Conservation (phyloP, 2,888 invertebrate genomes). For the Drosophila nigricruria region DNA sequence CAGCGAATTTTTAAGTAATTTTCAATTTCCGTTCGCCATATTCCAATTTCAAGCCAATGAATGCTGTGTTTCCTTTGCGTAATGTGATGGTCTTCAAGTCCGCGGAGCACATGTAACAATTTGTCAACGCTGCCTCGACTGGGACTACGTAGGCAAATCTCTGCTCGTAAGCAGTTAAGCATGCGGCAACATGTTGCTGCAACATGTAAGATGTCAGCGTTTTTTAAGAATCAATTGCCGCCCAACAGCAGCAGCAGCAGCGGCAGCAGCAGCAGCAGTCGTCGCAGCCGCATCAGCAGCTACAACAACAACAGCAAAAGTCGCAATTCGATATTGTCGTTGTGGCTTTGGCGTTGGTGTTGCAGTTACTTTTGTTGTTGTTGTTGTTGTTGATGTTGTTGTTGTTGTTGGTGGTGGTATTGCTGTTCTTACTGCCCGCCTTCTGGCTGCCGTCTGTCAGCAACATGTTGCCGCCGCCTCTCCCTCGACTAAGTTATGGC, state of each 20-base stretch:
- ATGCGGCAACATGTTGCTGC: slow-evolving; percentile 74
- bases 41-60: slow-evolving; percentile 5
- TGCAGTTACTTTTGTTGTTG: slow-evolving; percentile 24
- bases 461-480: slow-evolving; percentile 48
- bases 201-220: slow-evolving; percentile 81
- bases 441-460: slow-evolving; percentile 79
- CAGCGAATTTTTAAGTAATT: slow-evolving; percentile 69
- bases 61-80: slow-evolving; percentile 41
- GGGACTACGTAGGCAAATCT: slow-evolving; percentile 50
- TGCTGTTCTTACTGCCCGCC: slow-evolving; percentile 59
- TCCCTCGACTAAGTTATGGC: slow-evolving; percentile 61
- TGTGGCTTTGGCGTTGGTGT: slow-evolving; percentile 60
- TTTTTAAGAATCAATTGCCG: slow-evolving; percentile 81
- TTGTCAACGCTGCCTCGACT: slow-evolving; percentile 70
- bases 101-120: slow-evolving; percentile 70
- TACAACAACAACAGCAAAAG: slow-evolving; percentile 23
- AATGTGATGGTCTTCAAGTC: slow-evolving; percentile 54
- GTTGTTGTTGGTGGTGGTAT: slow-evolving; percentile 16
- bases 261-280: slow-evolving; percentile 38
- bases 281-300: slow-evolving; percentile 35
- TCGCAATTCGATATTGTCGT: slow-evolving; percentile 74
- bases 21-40: slow-evolving; percentile 74
- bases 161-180: slow-evolving; percentile 29
- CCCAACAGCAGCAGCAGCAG: slow-evolving; percentile 54
- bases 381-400: not conserved